Evolutionary conservation across 2,113 vertebrate species (phyloP).

Genomic region (Melanerpes aurifrons): DNA sequence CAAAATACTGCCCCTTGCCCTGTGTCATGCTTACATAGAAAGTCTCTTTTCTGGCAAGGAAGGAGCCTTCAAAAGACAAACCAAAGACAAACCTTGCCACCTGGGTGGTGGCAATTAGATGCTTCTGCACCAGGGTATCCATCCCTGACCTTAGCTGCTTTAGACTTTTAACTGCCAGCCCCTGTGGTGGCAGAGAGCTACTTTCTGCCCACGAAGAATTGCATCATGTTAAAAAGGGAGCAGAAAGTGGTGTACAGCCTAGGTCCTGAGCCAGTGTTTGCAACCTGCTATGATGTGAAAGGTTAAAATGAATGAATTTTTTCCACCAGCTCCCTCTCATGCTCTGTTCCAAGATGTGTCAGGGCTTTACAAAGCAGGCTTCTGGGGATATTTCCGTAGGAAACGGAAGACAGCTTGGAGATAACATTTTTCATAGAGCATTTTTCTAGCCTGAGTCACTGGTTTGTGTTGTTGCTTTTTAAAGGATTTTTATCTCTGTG

Average conservation of each 20-base stretch:
- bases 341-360: conserved; percentile 22
- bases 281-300: background rate
- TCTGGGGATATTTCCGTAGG: conserved; percentile 29
- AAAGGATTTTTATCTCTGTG: conserved; percentile 36
- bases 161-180: conserved; percentile 52
- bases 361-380: conserved; percentile 39
- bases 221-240: conserved; percentile 45
- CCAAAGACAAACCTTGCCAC: conserved; percentile 45
- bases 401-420: conserved; percentile 11
- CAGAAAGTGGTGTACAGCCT: background rate
- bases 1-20: background rate
- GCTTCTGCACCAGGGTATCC: conserved; percentile 6
- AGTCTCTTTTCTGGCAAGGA: background rate
- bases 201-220: conserved; percentile 36
- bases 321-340: background rate
- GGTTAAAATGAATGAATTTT: conserved; percentile 22
- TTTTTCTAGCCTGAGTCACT: conserved; percentile 43
- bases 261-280: background rate
- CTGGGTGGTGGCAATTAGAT: conserved; percentile 38
- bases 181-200: background rate
- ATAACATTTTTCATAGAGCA: conserved; percentile 21
- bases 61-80: background rate
- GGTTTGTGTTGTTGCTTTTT: conserved; percentile 10
- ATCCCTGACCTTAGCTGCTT: conserved; percentile 55
- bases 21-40: background rate